Conservation (phyloP, 1,140 invertebrate species). For the Formica selysi region DNA sequence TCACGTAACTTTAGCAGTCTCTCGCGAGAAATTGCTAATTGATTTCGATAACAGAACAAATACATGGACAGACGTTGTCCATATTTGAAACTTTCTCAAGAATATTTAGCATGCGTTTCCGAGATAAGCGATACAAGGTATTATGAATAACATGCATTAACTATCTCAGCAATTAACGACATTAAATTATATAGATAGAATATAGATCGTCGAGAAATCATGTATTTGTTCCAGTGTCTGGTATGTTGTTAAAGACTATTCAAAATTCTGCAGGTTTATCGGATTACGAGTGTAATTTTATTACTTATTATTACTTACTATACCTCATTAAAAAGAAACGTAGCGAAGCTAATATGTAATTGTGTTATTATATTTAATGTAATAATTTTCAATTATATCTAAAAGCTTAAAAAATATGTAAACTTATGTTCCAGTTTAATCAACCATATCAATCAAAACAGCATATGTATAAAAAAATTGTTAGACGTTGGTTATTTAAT, state of each 20-base stretch:
- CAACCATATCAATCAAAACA: background rate
- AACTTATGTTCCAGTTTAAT: background rate
- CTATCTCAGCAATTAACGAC: background rate
- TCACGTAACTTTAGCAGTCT: background rate
- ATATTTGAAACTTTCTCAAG: background rate
- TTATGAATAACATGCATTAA: background rate
- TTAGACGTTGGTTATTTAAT: background rate
- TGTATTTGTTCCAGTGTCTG: background rate
- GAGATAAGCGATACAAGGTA: background rate
- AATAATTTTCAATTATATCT: background rate
- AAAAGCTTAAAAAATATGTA: background rate
- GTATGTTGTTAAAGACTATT: background rate
- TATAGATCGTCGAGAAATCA: background rate
- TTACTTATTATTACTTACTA: too few relatives aligned
- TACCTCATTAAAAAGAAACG: background rate
- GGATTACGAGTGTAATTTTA: background rate
- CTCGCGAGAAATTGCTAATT: background rate
- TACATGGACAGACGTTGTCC: background rate
- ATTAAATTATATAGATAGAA: background rate
- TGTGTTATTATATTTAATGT: background rate
- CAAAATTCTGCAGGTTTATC: slow-evolving; percentile 57
- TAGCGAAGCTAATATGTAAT: too few relatives aligned
- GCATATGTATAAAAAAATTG: background rate
- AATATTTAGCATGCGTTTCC: background rate
- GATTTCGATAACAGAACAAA: slow-evolving; percentile 12